Conservation (phyloP, 2,888 invertebrate species). For the Rugalucina vietnamica region DNA sequence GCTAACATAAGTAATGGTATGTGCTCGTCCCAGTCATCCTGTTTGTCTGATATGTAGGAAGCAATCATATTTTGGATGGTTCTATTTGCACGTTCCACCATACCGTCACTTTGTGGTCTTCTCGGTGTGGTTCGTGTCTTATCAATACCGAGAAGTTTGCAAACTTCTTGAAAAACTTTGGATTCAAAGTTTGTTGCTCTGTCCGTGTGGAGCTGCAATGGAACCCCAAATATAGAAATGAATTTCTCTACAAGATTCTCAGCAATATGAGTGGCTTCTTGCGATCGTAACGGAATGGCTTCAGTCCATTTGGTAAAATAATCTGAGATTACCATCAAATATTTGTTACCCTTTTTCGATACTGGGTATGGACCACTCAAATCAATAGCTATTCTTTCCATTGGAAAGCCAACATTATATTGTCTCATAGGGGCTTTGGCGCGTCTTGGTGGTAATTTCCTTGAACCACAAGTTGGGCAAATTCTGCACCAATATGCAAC, state of each 20-base stretch:
- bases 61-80: no score
- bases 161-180: no score
- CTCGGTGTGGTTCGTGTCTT: no score
- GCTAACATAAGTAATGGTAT: no score
- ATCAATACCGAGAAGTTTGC: no score
- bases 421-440: constrained; percentile 30
- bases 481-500: constrained; percentile 25
- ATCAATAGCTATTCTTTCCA: constrained; percentile 41
- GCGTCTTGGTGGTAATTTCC: constrained; percentile 21
- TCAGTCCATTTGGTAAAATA: constrained; percentile 49
- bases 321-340: constrained; percentile 34
- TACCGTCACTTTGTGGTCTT: no score
- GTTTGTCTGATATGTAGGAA: no score
- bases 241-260: constrained; percentile 29
- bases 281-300: constrained; percentile 22
- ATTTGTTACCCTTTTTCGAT: constrained; percentile 25
- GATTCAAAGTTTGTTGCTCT: constrained; percentile 39
- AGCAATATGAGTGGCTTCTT: constrained; percentile 27
- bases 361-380: constrained; percentile 31
- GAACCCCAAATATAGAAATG: constrained; percentile 27
- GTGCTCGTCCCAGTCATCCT: no score
- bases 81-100: no score
- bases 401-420: constrained; percentile 33
- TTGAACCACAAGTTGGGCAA: constrained; percentile 26
- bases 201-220: constrained; percentile 33